Evolutionary conservation across 2,113 vertebrate species (phyloP).

Genomic region (Rhabdornis inornatus): DNA sequence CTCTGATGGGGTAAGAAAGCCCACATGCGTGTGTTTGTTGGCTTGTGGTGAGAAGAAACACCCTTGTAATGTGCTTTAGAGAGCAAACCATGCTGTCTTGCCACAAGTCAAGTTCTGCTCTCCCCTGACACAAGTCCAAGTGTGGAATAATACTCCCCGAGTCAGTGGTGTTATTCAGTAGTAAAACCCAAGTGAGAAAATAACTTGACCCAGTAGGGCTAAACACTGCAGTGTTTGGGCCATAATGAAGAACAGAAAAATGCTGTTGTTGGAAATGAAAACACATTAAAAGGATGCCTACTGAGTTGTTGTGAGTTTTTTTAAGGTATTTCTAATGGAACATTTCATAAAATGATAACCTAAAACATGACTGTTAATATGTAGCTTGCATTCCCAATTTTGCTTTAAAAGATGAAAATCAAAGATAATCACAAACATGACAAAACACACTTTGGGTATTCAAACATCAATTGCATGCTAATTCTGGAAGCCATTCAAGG

Average conservation of each 20-base stretch:
- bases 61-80: slow-evolving; percentile 28
- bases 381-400: background rate
- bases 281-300: slow-evolving; percentile 45
- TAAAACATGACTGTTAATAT: slow-evolving; percentile 20
- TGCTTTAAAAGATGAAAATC: slow-evolving; percentile 48
- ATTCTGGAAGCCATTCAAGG: slow-evolving; percentile 54
- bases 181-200: slow-evolving; percentile 61
- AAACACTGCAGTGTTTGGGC: slow-evolving; percentile 10
- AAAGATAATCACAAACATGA: slow-evolving; percentile 42
- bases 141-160: slow-evolving; percentile 22
- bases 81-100: slow-evolving; percentile 30
- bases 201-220: slow-evolving; percentile 53
- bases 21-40: background rate
- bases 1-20: background rate
- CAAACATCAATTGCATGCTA: slow-evolving; percentile 8
- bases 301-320: slow-evolving; percentile 31
- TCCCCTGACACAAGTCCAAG: slow-evolving; percentile 42
- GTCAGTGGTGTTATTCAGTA: slow-evolving; percentile 20
- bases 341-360: slow-evolving; percentile 29
- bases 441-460: slow-evolving; percentile 21
- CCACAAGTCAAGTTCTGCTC: slow-evolving; percentile 33
- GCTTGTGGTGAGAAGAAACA: slow-evolving; percentile 28
- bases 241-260: slow-evolving; percentile 50
- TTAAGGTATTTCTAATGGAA: slow-evolving; percentile 48
- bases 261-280: slow-evolving; percentile 49